Conservation (phyloP, 2,113 vertebrate genomes). For the Pituophis catenifer region DNA sequence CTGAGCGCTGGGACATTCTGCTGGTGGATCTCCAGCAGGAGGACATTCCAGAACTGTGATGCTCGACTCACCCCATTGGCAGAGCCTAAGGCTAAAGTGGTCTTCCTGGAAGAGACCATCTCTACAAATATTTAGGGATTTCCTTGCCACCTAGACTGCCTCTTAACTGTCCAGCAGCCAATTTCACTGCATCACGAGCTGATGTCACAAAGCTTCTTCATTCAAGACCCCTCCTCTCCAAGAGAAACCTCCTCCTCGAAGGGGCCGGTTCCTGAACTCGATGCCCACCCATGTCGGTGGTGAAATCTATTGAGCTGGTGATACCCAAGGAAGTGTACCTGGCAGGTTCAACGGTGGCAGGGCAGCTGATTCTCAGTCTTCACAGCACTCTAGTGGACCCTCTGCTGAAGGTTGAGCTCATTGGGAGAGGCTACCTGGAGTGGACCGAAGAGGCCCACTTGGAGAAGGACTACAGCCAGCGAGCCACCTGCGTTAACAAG, state of each 20-base stretch:
- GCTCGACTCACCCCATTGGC: neutral
- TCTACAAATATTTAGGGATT: neutral
- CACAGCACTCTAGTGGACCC: slow-evolving; percentile 57
- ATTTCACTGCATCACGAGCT: neutral
- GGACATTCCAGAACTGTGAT: neutral
- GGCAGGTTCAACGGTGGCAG: slow-evolving; percentile 48
- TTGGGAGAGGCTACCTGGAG: slow-evolving; percentile 61
- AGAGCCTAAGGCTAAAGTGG: neutral
- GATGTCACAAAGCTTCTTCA: slow-evolving; percentile 56
- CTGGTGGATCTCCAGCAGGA: neutral
- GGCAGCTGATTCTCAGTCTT: slow-evolving; percentile 51
- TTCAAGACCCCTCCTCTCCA: neutral
- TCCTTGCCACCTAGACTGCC: neutral
- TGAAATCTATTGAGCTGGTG: slow-evolving; percentile 51
- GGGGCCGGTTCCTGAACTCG: neutral
- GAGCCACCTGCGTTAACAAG: slow-evolving; percentile 56
- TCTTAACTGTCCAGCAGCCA: neutral
- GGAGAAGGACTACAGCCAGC: slow-evolving; percentile 42
- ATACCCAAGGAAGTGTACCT: slow-evolving; percentile 57
- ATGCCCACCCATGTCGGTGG: slow-evolving; percentile 44
- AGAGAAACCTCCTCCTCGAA: neutral
- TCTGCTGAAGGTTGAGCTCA: slow-evolving; percentile 50
- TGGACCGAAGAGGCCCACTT: slow-evolving; percentile 56
- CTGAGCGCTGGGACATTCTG: neutral
- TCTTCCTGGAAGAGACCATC: neutral